A percentile compares a stretch with the other conserved stretches of the same genome.
Evolutionary conservation across 30 jellyfish, hydroid and myxozoan species (phyloP).

Genomic region (Pseudorhiza aurosa): DNA sequence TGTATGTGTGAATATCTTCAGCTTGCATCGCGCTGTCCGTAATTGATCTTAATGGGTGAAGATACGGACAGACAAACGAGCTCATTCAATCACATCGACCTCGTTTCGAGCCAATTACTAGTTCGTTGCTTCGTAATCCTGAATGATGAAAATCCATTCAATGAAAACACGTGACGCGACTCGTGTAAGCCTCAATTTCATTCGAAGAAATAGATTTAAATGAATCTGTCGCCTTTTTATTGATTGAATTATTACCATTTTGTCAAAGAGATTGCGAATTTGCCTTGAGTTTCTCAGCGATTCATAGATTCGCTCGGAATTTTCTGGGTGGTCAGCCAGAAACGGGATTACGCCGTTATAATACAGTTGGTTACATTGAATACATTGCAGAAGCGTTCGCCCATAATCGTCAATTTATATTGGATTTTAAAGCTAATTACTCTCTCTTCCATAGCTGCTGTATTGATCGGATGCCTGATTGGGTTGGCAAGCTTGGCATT

Average conservation of each 20-base stretch:
- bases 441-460: too few relatives aligned
- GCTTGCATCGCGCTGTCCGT: too few relatives aligned
- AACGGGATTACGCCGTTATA: slow-evolving; percentile 8
- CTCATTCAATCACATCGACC: too few relatives aligned
- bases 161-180: neutral
- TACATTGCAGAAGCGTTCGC: neutral
- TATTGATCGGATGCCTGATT: neutral
- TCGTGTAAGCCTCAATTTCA: slow-evolving; percentile 7
- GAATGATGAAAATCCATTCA: slow-evolving; percentile 3
- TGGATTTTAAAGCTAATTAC: neutral
- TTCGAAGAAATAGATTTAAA: neutral
- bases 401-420: neutral
- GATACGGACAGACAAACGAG: too few relatives aligned
- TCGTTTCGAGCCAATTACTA: neutral
- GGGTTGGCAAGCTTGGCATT: too few relatives aligned
- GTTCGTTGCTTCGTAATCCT: neutral
- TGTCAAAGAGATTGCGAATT: neutral
- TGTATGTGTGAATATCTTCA: too few relatives aligned
- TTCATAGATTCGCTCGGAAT: neutral
- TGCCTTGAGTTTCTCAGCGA: neutral
- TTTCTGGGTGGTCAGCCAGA: slow-evolving; percentile 15
- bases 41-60: too few relatives aligned
- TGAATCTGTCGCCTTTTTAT: slow-evolving; percentile 33
- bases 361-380: neutral
- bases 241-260: slow-evolving; percentile 15